Conservation (phyloP, 2,797 vertebrate species). For the Protosalanx chinensis region DNA sequence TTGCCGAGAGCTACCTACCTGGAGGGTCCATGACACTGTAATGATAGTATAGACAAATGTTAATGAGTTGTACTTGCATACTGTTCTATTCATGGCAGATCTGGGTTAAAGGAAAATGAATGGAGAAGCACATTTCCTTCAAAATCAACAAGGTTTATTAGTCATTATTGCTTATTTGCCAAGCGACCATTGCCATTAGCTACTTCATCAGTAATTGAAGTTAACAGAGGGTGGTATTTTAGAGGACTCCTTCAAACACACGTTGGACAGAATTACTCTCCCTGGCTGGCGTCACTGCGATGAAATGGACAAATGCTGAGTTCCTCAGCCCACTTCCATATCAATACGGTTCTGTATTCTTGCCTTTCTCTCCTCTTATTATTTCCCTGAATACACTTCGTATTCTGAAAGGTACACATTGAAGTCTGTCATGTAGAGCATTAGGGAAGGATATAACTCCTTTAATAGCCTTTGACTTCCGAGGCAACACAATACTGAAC, state of each 20-base stretch:
- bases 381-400: background rate
- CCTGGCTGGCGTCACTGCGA: no score
- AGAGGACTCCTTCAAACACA: background rate
- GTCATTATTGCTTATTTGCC: no score
- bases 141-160: no score
- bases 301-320: no score
- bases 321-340: no score
- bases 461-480: background rate
- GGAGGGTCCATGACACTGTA: background rate
- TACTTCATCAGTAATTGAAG: background rate
- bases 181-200: no score
- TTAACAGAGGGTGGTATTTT: background rate
- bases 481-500: background rate
- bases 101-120: no score
- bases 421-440: slow-evolving; percentile 1
- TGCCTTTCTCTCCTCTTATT: background rate
- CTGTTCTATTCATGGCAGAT: background rate
- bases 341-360: background rate
- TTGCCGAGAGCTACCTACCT: background rate
- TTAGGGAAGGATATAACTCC: background rate
- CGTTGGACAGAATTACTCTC: no score
- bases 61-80: background rate
- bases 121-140: background rate
- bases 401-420: slow-evolving; percentile 9
- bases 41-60: background rate